Conservation (phyloP, 2,113 vertebrate species). For the Spheniscus mendiculus region DNA sequence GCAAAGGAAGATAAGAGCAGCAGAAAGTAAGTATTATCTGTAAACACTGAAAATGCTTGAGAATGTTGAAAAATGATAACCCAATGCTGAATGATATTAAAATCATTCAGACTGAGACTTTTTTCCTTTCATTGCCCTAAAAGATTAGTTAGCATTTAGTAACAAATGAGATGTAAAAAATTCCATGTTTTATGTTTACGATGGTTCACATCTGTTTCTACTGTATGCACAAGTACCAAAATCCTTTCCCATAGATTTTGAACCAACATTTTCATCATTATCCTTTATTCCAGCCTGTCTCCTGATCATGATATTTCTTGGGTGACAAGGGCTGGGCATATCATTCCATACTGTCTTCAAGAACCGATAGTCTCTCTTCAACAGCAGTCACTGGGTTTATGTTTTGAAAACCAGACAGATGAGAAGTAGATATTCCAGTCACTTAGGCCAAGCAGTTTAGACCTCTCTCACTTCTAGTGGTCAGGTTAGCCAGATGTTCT, state of each 20-base stretch:
- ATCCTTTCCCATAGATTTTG: background rate
- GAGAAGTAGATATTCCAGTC: background rate
- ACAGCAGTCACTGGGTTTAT: background rate
- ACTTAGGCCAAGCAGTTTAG: background rate
- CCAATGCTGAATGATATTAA: background rate
- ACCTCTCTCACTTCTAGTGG: background rate
- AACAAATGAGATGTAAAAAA: background rate
- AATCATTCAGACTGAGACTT: background rate
- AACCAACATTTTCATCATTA: background rate
- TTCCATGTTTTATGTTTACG: background rate
- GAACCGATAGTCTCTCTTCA: background rate
- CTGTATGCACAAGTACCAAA: background rate
- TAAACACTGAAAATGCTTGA: background rate
- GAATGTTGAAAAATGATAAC: background rate
- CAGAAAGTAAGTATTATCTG: background rate
- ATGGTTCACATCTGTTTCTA: background rate
- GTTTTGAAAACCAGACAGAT: background rate
- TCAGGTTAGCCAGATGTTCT: background rate
- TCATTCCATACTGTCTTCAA: background rate
- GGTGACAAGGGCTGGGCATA: background rate
- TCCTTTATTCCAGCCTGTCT: background rate
- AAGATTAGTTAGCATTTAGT: background rate
- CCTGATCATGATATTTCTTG: background rate
- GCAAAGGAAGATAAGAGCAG: background rate
- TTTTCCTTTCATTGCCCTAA: background rate